Percentiles rank a stretch among this genome's conserved stretches.
These are phyloP conservation scores for Zoanthus sociatus DNA, from an alignment of 92 coral and sea anemone genomes.

Conservation along the genomic window DNA sequence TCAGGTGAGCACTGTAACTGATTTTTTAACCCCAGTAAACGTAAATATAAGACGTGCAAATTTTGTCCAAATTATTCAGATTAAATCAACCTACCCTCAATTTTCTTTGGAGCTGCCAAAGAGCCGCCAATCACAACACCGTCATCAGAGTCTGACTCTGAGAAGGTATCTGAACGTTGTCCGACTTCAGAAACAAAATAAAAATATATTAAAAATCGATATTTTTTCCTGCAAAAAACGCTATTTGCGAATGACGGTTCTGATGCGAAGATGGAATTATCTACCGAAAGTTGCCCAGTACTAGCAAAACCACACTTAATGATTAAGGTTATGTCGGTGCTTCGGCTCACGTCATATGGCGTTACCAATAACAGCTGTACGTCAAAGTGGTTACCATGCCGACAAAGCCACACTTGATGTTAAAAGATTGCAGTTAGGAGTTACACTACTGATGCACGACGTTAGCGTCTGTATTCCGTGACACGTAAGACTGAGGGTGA, in stretches of 20 bases:
- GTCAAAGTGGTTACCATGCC: not conserved
- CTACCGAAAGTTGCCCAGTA: not conserved
- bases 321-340: not conserved
- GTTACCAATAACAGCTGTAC: not conserved
- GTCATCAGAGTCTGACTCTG: slow-evolving; percentile 83
- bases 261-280: not conserved
- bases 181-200: slow-evolving; percentile 20
- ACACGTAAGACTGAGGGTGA: not conserved
- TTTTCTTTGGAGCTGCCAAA: slow-evolving; percentile 15
- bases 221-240: not conserved
- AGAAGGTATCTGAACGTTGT: slow-evolving; percentile 14
- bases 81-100: slow-evolving; percentile 18
- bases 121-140: slow-evolving; percentile 80
- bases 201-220: not conserved
- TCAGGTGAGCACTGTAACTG: too few relatives aligned
- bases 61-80: not conserved
- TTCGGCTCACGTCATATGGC: not conserved
- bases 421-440: not conserved
- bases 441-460: not conserved
- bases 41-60: too few relatives aligned
- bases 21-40: too few relatives aligned
- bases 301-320: not conserved
- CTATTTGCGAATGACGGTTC: not conserved
- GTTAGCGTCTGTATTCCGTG: not conserved
- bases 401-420: not conserved